Evolutionary conservation across 1,140 invertebrate species (phyloP), one percentile per base, ranked within the genome.

Genomic region (Limonius californicus): DNA sequence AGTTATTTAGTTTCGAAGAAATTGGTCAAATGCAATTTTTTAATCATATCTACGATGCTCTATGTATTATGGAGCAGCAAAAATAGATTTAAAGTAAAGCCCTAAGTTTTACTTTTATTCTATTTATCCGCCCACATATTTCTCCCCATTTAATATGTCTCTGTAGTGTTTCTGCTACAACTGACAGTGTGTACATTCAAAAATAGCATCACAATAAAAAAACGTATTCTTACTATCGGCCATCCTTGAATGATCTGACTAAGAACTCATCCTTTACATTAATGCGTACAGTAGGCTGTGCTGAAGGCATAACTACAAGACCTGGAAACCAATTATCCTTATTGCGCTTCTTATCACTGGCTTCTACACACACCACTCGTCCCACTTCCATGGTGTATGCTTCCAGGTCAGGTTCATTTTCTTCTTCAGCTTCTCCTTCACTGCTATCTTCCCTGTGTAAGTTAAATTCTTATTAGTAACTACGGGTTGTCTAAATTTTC

Each of bases 171-270:
- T n/a, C n/a, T n/a, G n/a, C n/a, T n/a, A n/a, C n/a, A n/a, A n/a
- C n/a, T n/a, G n/a, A n/a, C n/a, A n/a, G n/a, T n/a, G n/a, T n/a
- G n/a, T n/a, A n/a, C n/a, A n/a, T n/a, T n/a, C n/a, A n/a, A n/a
- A n/a, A n/a, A n/a, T n/a, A n/a, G n/a, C n/a, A n/a, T n/a, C n/a
- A n/a, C n/a, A n/a, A n/a, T n/a, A n/a, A n/a, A n/a, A n/a, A n/a
- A n/a, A n/a, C n/a, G n/a, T n/a, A n/a, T n/a, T n/a, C n/a, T 88
- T 80, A 94, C 90, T 95, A 97, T 87, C 94, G 83, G 16, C 92
- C 92, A 83, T 98, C 95, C 75, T 94, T 94, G 72, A 98, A 98
- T 1, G 92, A 96, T 64, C 94, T 84, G 16, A 98, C 91, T 0
- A 97, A 80, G 74, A 95, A 92, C 71, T 98, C 94, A 69, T 96